Conservation (phyloP, 2,113 vertebrate genomes). For the Dipodomys ordii region DNA sequence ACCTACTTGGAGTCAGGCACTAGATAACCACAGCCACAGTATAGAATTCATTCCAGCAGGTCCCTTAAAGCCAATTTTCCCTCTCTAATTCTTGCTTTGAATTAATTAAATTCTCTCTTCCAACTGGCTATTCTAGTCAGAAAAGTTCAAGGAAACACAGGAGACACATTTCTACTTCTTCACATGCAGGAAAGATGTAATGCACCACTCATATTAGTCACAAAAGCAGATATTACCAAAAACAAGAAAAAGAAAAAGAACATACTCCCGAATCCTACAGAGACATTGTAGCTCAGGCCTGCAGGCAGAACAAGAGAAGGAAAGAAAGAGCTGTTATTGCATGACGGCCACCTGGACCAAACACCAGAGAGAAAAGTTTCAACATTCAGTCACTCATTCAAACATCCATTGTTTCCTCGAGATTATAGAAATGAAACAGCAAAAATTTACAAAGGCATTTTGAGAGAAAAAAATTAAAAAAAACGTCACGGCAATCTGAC, state of each 20-base stretch:
- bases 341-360: slow-evolving; percentile 75
- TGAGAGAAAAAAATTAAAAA: not conserved
- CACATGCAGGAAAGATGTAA: slow-evolving; percentile 81
- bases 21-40: not conserved
- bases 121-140: slow-evolving; percentile 68
- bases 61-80: slow-evolving; percentile 51
- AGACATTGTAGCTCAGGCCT: slow-evolving; percentile 98
- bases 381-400: slow-evolving; percentile 25
- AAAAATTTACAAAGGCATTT: slow-evolving; percentile 60
- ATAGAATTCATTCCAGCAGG: slow-evolving; percentile 43
- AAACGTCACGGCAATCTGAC: slow-evolving; percentile 29
- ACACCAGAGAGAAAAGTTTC: slow-evolving; percentile 48
- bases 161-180: slow-evolving; percentile 78
- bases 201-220: slow-evolving; percentile 74
- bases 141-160: slow-evolving; percentile 69
- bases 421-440: slow-evolving; percentile 70
- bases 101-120: slow-evolving; percentile 76
- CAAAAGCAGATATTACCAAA: slow-evolving; percentile 80
- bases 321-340: slow-evolving; percentile 87
- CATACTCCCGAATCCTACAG: slow-evolving; percentile 98
- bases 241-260: slow-evolving; percentile 81
- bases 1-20: not conserved
- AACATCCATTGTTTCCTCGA: slow-evolving; percentile 59
- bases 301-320: slow-evolving; percentile 88
- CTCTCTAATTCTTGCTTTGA: slow-evolving; percentile 63